Conservation (phyloP, 2,797 vertebrate species). For the Sebastes steindachneri region DNA sequence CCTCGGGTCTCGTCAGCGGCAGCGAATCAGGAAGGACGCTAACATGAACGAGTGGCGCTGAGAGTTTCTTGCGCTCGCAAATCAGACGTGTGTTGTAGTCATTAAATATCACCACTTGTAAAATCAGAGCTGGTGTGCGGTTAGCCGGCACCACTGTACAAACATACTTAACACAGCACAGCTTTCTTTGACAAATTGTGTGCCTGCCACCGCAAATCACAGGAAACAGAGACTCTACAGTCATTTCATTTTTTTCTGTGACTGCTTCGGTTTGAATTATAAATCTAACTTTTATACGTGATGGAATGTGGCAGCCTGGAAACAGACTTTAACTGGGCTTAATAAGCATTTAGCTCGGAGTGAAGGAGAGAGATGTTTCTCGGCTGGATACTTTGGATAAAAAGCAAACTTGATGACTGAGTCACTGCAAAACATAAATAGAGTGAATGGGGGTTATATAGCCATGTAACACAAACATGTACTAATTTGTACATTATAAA, state of each 20-base stretch:
- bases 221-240: constrained; percentile 39
- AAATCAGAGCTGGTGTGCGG: constrained; percentile 76
- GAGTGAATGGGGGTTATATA: neutral
- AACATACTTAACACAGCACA: constrained; percentile 67
- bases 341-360: constrained; percentile 4
- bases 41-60: constrained; percentile 43
- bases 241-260: constrained; percentile 42
- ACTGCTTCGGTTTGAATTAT: constrained; percentile 37
- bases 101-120: constrained; percentile 74
- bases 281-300: constrained; percentile 50
- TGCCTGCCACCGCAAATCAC: constrained; percentile 50
- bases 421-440: neutral
- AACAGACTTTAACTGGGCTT: constrained; percentile 14
- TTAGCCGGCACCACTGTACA: constrained; percentile 69
- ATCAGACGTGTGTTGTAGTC: constrained; percentile 61
- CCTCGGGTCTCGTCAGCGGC: constrained; percentile 47
- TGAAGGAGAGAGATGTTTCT: neutral
- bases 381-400: neutral
- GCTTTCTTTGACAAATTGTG: constrained; percentile 68
- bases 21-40: constrained; percentile 56
- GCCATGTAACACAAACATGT: neutral
- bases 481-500: neutral
- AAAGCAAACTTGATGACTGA: neutral
- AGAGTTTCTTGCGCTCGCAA: constrained; percentile 30
- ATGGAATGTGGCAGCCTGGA: constrained; percentile 43